Base-by-base conservation (phyloP, 2,888 invertebrate species). In the Spilarctia lutea region DNA sequence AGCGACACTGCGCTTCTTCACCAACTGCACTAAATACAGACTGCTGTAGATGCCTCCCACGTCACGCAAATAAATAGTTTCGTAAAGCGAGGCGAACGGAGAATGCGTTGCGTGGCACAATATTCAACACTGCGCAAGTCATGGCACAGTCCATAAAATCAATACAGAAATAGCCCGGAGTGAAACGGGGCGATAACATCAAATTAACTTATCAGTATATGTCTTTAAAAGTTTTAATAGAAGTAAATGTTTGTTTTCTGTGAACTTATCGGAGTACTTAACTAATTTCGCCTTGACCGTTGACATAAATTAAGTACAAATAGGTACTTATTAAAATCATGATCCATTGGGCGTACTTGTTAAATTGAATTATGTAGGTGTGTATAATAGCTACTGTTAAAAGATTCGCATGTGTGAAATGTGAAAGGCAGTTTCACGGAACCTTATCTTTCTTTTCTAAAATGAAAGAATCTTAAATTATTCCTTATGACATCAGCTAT, bases 141-240 rank as follows among this genome's bases (percentile, higher is more conserved):
- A 35, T 2, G 39, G 16, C 35, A 3, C 33, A 35, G 35, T 56
- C 48, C n/a, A 20, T 18, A 20, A 20, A 68, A 68, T 73, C 69
- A 20, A 56, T 69, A 56, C 74, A 35, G 56, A 65, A 74, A 74
- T 74, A 69, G 63, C 69, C n/a, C 42, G 52, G 68, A 68, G 30
- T 30, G 27, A 30, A 16, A 30, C 30, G 60, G 60, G 60, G 60
- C 13, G 60, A 60, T 60, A 60, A 27, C 60, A 56, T 56, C n/a
- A n/a, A 56, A 56, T 24, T n/a, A 56, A n/a, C n/a, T 8, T n/a
- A n/a, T n/a, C n/a, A 24, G 10, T n/a, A 56, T 0, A 56, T 10
- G n/a, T 3, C 60, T 27, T 60, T 13, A 60, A 11, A 60, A 24
- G 4, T 60, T 60, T 27, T 60, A 27, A 3, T 16, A 60, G 27